Evolutionary conservation across 2,888 invertebrate species (phyloP).

Genomic region (Aquatica leii): DNA sequence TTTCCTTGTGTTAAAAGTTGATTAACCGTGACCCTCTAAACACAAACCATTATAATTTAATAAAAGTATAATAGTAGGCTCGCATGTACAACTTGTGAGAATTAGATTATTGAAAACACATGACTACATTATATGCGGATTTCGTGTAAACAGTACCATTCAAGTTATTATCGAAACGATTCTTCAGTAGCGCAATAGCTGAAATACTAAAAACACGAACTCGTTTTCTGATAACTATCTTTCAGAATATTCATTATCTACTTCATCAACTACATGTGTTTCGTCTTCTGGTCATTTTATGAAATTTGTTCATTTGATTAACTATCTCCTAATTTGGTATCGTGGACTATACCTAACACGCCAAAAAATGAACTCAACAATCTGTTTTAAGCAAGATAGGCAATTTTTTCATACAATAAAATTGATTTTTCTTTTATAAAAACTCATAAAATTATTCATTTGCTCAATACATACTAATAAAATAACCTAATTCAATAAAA

Average conservation of each 20-base stretch:
- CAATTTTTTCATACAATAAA: too few species aligned
- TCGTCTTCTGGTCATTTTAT: background rate
- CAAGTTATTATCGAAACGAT: slow-evolving; percentile 44
- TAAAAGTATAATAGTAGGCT: slow-evolving; percentile 52
- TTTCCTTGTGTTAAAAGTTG: slow-evolving; percentile 35
- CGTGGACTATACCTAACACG: too few species aligned
- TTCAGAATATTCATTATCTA: slow-evolving; percentile 2
- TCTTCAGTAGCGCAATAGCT: slow-evolving; percentile 38
- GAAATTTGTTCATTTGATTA: slow-evolving; percentile 11
- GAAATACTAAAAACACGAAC: slow-evolving; percentile 30
- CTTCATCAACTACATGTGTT: too few species aligned
- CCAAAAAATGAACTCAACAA: too few species aligned
- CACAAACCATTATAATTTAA: slow-evolving; percentile 54
- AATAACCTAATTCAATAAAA: too few species aligned
- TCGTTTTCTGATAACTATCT: slow-evolving; percentile 5
- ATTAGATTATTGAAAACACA: slow-evolving; percentile 42
- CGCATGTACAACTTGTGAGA: slow-evolving; percentile 49
- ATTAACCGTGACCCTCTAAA: slow-evolving; percentile 2
- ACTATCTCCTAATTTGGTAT: slow-evolving; percentile 5
- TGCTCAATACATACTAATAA: too few species aligned
- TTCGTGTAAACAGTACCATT: slow-evolving; percentile 42
- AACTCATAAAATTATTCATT: too few species aligned
- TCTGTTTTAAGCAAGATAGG: too few species aligned
- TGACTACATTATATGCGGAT: slow-evolving; percentile 34
- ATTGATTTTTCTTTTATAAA: too few species aligned